Evolutionary conservation across 1,140 invertebrate genomes (phyloP).

Genomic region (Teleogryllus occipitalis): DNA sequence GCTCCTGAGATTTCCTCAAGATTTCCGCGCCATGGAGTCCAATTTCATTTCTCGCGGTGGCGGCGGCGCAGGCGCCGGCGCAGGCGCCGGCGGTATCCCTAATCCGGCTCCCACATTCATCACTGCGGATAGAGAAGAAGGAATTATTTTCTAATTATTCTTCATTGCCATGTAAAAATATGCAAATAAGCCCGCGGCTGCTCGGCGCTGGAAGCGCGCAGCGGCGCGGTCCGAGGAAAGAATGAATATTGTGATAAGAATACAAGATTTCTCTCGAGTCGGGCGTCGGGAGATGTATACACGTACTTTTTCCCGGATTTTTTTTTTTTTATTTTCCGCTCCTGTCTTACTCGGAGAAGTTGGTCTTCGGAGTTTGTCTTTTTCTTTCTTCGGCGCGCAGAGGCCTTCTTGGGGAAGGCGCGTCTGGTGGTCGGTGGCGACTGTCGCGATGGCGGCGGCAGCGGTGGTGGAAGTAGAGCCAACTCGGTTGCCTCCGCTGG

Average conservation of each 20-base stretch:
- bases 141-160: conserved; percentile 22
- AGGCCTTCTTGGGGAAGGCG: too few relatives aligned
- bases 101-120: conserved; percentile 10
- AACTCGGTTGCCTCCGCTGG: too few relatives aligned
- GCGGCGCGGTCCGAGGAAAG: not conserved
- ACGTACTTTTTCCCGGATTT: conserved; percentile 8
- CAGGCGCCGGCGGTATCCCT: not conserved
- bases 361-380: too few relatives aligned
- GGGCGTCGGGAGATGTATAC: not conserved
- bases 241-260: conserved; percentile 18
- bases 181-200: conserved; percentile 20
- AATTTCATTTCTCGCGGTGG: not conserved
- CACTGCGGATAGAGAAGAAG: conserved; percentile 12
- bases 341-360: not conserved
- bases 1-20: not conserved
- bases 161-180: conserved; percentile 23
- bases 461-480: too few relatives aligned
- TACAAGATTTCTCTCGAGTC: conserved; percentile 15
- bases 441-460: too few relatives aligned
- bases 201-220: not conserved
- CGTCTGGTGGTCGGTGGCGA: too few relatives aligned
- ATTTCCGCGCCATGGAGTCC: not conserved
- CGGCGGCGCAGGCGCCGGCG: not conserved
- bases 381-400: too few relatives aligned
- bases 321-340: not conserved